Evolutionary conservation across 2,888 invertebrate genomes (phyloP).

Genomic region (Timema podura): DNA sequence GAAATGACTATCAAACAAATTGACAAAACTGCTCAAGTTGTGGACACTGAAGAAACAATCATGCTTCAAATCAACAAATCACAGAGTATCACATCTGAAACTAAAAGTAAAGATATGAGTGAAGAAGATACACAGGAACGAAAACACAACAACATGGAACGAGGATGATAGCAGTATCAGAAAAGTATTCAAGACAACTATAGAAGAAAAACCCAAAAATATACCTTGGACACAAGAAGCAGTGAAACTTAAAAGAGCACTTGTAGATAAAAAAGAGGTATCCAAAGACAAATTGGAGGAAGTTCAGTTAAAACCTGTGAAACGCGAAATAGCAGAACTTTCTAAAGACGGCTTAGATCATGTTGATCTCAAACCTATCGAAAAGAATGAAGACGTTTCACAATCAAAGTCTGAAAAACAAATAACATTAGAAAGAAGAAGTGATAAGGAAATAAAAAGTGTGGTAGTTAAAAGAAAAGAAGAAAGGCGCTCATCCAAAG

Average conservation of each 20-base stretch:
- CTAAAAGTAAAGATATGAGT: conserved; percentile 6
- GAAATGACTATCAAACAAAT: conserved; percentile 26
- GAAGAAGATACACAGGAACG: conserved; percentile 8
- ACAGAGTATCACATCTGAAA: conserved; percentile 25
- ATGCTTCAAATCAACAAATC: conserved; percentile 33
- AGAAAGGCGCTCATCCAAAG: too few species aligned
- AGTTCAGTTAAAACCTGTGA: background rate
- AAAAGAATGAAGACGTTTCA: too few species aligned
- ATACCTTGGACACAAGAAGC: conserved; percentile 21
- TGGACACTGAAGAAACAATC: conserved; percentile 35
- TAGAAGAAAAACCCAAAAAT: conserved; percentile 25
- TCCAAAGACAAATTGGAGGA: conserved; percentile 21
- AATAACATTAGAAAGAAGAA: too few species aligned
- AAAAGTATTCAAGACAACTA: background rate
- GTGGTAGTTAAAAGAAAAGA: too few species aligned
- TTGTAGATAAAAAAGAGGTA: conserved; percentile 23
- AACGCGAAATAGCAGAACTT: too few species aligned
- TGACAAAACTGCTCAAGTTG: conserved; percentile 21
- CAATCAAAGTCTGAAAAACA: too few species aligned
- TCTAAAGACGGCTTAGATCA: conserved; percentile 25
- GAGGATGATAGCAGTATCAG: too few species aligned
- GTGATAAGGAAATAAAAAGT: too few species aligned
- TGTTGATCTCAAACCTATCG: conserved; percentile 24
- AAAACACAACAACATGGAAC: conserved; percentile 16
- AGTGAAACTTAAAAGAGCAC: conserved; percentile 18